A percentile compares a stretch with the other conserved stretches of the same genome.
Evolutionary conservation across 2,888 invertebrate genomes (phyloP).

Genomic region (Nymphalis polychloros): DNA sequence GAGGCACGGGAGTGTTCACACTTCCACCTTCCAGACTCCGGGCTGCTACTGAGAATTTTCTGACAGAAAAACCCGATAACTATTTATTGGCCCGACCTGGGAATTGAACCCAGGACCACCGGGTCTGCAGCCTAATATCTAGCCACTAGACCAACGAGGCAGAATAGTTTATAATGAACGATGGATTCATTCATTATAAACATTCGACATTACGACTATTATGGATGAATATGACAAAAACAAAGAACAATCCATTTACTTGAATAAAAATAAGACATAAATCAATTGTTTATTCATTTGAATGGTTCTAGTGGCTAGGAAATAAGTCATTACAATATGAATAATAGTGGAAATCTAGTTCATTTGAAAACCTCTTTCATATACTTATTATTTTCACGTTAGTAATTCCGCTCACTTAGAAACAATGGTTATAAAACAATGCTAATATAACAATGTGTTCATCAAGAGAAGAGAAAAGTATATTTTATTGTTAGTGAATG

Average conservation of each 20-base stretch:
- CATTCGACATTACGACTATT: too few relatives aligned
- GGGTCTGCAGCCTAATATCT: too few relatives aligned
- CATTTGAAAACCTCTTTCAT: neutral
- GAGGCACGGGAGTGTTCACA: too few relatives aligned
- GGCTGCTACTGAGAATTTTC: too few relatives aligned
- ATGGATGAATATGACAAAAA: neutral
- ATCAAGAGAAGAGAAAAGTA: neutral
- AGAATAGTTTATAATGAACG: too few relatives aligned
- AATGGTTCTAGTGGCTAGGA: neutral
- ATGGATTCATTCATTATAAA: too few relatives aligned
- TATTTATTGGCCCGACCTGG: too few relatives aligned
- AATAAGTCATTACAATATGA: constrained; percentile 17
- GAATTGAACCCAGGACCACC: too few relatives aligned
- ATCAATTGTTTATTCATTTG: constrained; percentile 3
- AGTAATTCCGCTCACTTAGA: neutral
- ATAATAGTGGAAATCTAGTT: constrained; percentile 15
- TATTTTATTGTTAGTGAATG: neutral
- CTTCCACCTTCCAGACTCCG: too few relatives aligned
- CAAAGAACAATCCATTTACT: neutral
- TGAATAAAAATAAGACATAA: neutral
- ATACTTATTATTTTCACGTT: neutral
- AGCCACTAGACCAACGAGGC: too few relatives aligned
- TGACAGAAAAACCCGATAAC: too few relatives aligned
- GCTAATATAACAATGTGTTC: neutral
- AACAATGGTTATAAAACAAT: constrained; percentile 1